A percentile compares a stretch with the other conserved stretches of the same genome.
Evolutionary conservation across 2,888 invertebrate genomes (phyloP).

Genomic region (Andrena camellia): DNA sequence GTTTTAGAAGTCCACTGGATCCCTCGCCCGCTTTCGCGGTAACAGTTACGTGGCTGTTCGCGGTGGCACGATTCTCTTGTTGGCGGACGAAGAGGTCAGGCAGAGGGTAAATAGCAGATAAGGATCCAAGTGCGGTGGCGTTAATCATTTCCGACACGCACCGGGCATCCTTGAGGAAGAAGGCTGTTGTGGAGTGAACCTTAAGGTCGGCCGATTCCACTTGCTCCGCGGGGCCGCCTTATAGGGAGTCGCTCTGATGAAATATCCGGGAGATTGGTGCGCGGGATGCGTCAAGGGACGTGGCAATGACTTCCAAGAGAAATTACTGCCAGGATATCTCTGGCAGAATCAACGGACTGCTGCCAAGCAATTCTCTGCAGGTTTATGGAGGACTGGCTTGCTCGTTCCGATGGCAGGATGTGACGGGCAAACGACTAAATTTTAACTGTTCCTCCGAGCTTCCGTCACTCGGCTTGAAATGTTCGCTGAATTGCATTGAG

Average conservation of each 20-base stretch:
- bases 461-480: neutral
- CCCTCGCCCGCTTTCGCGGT: neutral
- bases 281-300: constrained; percentile 14
- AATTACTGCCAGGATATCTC: constrained; percentile 28
- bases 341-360: constrained; percentile 13
- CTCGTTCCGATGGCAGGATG: neutral
- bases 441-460: neutral
- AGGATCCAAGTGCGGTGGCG: constrained; percentile 46
- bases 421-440: neutral
- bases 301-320: constrained; percentile 13
- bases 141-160: constrained; percentile 62
- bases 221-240: constrained; percentile 7
- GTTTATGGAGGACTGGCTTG: constrained; percentile 12
- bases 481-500: too few species aligned
- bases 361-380: neutral
- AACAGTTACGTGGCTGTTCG: constrained; percentile 28
- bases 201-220: constrained; percentile 40
- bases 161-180: constrained; percentile 43
- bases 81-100: constrained; percentile 33
- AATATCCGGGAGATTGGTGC: constrained; percentile 7
- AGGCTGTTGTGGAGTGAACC: constrained; percentile 32
- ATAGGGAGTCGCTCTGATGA: constrained; percentile 21
- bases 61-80: constrained; percentile 27
- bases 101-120: constrained; percentile 56
- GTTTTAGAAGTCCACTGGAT: neutral